Evolutionary conservation across 2,113 vertebrate species (phyloP).

Genomic region (Hylia prasina): DNA sequence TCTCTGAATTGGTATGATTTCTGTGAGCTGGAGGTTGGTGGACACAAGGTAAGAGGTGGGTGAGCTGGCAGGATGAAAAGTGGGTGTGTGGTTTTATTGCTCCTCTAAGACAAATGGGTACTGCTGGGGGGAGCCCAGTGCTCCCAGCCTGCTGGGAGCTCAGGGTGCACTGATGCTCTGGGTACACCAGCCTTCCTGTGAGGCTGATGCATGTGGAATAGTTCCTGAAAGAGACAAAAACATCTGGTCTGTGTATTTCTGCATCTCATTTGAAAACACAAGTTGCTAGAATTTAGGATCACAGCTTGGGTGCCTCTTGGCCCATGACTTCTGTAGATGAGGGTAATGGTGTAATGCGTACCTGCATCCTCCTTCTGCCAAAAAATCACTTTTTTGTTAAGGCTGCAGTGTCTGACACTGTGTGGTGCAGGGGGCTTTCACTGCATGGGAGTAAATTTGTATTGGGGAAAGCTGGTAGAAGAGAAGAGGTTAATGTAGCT

Average conservation of each 20-base stretch:
- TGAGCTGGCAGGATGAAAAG: neutral
- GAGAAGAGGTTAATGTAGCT: constrained; percentile 56
- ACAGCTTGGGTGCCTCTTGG: neutral
- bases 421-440: neutral
- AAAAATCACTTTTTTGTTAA: neutral
- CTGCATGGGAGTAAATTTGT: neutral
- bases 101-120: accelerated
- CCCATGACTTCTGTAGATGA: neutral
- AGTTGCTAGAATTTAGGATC: neutral
- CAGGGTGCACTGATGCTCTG: neutral
- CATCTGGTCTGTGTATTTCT: neutral
- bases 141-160: neutral
- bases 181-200: neutral
- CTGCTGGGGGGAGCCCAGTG: accelerated
- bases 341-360: neutral
- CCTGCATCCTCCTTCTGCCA: neutral
- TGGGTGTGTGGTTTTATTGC: accelerated
- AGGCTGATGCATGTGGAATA: neutral
- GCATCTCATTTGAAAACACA: neutral
- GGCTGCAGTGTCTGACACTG: neutral
- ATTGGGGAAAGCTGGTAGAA: constrained; percentile 6
- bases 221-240: neutral
- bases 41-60: neutral
- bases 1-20: neutral
- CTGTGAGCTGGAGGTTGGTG: neutral